Conservation (phyloP, 2,113 vertebrate genomes). For the Zosterops japonicus region DNA sequence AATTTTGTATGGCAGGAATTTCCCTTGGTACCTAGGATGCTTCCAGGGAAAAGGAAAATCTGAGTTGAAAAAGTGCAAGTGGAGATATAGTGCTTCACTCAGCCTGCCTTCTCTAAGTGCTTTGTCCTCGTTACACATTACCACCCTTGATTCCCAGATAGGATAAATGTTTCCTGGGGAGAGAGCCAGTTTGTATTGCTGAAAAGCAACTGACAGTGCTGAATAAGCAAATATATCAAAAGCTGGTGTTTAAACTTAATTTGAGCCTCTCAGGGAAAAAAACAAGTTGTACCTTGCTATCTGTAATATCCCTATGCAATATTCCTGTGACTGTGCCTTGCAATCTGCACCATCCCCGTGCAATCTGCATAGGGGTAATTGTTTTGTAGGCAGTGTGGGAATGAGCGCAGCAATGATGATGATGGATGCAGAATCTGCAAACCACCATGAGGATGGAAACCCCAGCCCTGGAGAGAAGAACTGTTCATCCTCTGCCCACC, state of each 20-base stretch:
- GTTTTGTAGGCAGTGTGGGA: not conserved
- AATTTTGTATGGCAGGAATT: not conserved
- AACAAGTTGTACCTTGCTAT: not conserved
- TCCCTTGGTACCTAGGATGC: not conserved
- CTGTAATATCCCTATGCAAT: not conserved
- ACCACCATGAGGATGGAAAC: rapidly evolving
- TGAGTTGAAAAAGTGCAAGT: not conserved
- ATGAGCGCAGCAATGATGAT: rapidly evolving
- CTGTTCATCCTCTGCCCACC: not conserved
- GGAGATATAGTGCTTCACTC: not conserved
- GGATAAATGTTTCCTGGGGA: constrained; percentile 18
- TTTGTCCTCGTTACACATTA: constrained; percentile 13
- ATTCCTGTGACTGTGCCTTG: not conserved
- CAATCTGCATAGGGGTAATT: not conserved
- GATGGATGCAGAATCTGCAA: not conserved
- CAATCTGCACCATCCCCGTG: not conserved
- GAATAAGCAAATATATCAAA: constrained; percentile 43
- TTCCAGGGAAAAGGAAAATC: not conserved
- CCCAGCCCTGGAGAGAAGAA: not conserved
- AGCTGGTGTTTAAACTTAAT: constrained; percentile 21
- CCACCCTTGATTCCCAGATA: not conserved
- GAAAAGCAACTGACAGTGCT: not conserved
- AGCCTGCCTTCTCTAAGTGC: not conserved
- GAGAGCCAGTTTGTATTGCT: not conserved
- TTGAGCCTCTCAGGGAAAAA: not conserved